Conservation (phyloP, 2,113 vertebrate species). For the Accipiter virgatus region DNA sequence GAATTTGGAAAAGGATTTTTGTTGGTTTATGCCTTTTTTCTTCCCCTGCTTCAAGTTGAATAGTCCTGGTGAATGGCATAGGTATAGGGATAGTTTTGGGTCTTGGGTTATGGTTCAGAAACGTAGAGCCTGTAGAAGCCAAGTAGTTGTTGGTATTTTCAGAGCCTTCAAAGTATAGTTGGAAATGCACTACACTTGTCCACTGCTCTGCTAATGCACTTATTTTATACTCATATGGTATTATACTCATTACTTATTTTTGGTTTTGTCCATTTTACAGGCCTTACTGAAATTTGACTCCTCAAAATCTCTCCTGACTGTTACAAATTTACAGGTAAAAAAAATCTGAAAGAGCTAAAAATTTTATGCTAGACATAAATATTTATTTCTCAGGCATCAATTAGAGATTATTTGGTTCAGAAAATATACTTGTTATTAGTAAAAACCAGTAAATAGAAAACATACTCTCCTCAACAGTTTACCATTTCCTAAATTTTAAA, state of each 20-base stretch:
- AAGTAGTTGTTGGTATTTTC: background rate
- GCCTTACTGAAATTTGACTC: conserved; percentile 64
- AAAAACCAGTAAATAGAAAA: background rate
- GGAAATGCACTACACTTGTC: background rate
- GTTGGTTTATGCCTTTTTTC: background rate
- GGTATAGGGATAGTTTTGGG: background rate
- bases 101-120: background rate
- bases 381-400: background rate
- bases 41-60: background rate
- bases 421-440: background rate
- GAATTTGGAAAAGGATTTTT: background rate
- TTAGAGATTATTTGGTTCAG: background rate
- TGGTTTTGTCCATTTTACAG: conserved; percentile 54
- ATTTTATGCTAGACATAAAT: background rate
- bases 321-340: conserved; percentile 76
- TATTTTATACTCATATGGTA: background rate
- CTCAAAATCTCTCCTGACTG: conserved; percentile 53
- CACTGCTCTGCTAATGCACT: background rate
- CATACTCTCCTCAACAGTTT: background rate
- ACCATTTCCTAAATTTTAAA: background rate
- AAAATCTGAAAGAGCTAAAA: background rate
- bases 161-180: background rate
- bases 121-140: background rate
- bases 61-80: background rate
- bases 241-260: background rate